Conservation (phyloP, 2,888 invertebrate genomes). For the Nemotelus nigrinus region DNA sequence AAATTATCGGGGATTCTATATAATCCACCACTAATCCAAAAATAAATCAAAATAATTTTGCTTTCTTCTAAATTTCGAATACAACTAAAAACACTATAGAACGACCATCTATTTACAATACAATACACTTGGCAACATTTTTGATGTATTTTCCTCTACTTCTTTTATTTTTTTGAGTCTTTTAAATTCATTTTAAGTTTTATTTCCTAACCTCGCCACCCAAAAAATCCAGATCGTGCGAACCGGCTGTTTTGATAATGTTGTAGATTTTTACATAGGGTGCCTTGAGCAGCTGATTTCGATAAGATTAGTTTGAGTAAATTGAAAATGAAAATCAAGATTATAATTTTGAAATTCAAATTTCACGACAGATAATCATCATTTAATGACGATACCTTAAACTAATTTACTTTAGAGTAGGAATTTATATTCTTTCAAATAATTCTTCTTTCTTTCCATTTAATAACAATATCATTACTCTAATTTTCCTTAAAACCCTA, state of each 20-base stretch:
- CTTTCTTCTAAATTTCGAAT: slow-evolving; percentile 11
- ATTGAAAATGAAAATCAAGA: not conserved
- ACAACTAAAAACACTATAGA: slow-evolving; percentile 9
- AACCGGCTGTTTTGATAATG: slow-evolving; percentile 91
- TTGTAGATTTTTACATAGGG: slow-evolving; percentile 96
- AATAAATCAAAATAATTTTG: not conserved
- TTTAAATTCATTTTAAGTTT: slow-evolving; percentile 8
- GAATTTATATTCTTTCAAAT: too few species aligned
- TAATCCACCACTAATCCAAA: not conserved
- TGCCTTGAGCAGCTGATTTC: slow-evolving; percentile 88
- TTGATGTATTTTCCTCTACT: not conserved
- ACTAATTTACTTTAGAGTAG: too few species aligned
- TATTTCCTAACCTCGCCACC: slow-evolving; percentile 66
- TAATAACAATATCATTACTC: too few species aligned
- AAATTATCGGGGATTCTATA: too few species aligned
- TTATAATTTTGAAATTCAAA: not conserved
- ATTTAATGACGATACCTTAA: not conserved
- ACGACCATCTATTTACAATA: slow-evolving; percentile 32
- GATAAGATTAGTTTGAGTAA: not conserved
- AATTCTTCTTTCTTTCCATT: too few species aligned
- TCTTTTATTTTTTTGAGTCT: not conserved
- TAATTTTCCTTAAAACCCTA: too few species aligned
- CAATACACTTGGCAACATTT: slow-evolving; percentile 15
- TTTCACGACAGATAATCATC: not conserved
- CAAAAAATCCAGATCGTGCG: slow-evolving; percentile 73